phyloP scores from a whole-genome alignment of 2,797 vertebrate genomes.

The Anniella stebbinsi region DNA sequence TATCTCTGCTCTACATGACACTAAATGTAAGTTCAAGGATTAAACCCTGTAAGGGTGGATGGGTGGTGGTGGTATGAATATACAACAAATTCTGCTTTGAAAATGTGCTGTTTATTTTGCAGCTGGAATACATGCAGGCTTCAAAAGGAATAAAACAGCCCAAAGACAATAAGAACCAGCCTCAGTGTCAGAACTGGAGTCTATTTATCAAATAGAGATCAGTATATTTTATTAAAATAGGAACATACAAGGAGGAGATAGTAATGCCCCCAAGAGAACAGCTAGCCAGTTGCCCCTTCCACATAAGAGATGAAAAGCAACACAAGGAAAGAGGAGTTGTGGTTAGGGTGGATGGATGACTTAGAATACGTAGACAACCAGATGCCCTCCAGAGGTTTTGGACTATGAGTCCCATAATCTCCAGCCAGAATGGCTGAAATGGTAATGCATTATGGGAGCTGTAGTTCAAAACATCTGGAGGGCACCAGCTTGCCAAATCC shows the following conservation, averaged over 20 bases:
- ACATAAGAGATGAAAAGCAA: background rate
- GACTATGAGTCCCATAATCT: too few relatives aligned
- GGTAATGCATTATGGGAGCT: too few relatives aligned
- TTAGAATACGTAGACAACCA: background rate
- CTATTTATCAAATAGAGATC: slow-evolving; percentile 41
- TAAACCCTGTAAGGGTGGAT: background rate
- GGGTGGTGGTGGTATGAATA: background rate
- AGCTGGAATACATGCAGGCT: slow-evolving; percentile 26
- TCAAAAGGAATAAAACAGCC: slow-evolving; percentile 21
- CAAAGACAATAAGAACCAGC: slow-evolving; percentile 10
- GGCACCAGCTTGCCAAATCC: too few relatives aligned
- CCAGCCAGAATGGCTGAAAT: too few relatives aligned
- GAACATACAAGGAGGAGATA: slow-evolving; percentile 9
- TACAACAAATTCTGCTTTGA: background rate
- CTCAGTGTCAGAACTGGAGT: slow-evolving; percentile 15
- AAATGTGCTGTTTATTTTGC: slow-evolving; percentile 24
- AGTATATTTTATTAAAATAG: slow-evolving; percentile 41
- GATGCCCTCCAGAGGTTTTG: too few relatives aligned
- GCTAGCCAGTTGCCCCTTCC: background rate
- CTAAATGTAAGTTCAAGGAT: background rate
- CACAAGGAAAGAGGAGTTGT: background rate
- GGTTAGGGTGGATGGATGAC: background rate
- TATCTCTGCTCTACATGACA: background rate
- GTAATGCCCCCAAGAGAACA: slow-evolving; percentile 12
- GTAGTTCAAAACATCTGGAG: too few relatives aligned